Evolutionary conservation across 2,888 invertebrate species (phyloP), one percentile per base, ranked within the genome.

Genomic region (Amphipyra tragopoginis): DNA sequence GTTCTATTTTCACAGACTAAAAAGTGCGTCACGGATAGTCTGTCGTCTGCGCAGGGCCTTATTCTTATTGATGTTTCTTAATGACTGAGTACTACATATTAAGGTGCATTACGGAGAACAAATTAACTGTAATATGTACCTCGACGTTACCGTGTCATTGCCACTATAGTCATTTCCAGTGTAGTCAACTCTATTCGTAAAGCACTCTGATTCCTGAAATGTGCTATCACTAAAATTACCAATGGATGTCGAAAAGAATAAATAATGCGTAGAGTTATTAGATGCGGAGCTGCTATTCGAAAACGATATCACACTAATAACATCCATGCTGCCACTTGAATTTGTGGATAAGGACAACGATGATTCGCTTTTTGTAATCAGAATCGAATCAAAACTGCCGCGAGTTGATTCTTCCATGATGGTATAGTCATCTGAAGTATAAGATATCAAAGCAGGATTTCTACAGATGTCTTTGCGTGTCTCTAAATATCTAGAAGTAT

Each of bases 251-350:
- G 75, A 62, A 52, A 54, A 72, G 47, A 64, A 75, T 14, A 81
- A 36, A 60, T 76, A 79, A 44, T 75, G 76, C 44, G 79, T 80
- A 9, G 79, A 77, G n/a, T n/a, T n/a, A 44, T 71, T 68, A 8
- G 80, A 65, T 34, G 67, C 63, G 14, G 70, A 67, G 34, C 65
- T 79, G 52, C 79, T 80, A 29, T 52, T 52, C 14, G 75, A 71
- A 26, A 80, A 61, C 15, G 86, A 86, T 65, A 84, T 69, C 4
- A 85, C 58, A 61, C 86, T 87, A 38, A 83, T 77, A n/a, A 77
- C 77, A 33, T 66, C 68, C 9, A 75, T 50, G 49, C 64, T 75
- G 29, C 68, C 66, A 42, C 68, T 75, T 33, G 62, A 63, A 14
- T 55, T 43, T 11, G 81, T 73, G 2, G 73, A 60, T 42, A 89